Conservation (phyloP, 2,797 vertebrate species). For the Coreius guichenoti region DNA sequence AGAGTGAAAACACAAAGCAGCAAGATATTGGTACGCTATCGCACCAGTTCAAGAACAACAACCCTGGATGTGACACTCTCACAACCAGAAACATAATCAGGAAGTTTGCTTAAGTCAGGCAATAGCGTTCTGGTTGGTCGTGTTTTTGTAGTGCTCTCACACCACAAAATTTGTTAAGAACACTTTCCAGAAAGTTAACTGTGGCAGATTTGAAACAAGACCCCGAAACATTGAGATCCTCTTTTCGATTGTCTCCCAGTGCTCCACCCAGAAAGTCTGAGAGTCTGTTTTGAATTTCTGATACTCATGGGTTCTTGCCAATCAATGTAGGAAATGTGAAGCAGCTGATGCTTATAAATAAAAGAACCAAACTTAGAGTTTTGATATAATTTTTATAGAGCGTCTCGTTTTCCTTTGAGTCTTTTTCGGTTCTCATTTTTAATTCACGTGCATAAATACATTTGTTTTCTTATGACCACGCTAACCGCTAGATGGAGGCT, state of each 20-base stretch:
- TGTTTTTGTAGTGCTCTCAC: constrained; percentile 54
- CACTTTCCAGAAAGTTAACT: constrained; percentile 59
- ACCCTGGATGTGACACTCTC: constrained; percentile 22
- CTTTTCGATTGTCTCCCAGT: constrained; percentile 59
- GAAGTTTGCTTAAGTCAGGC: constrained; percentile 55
- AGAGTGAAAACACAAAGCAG: neutral
- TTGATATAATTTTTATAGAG: constrained; percentile 71
- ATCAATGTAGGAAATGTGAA: constrained; percentile 67
- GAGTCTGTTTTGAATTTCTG: constrained; percentile 80
- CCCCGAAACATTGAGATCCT: constrained; percentile 51
- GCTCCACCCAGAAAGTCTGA: constrained; percentile 50
- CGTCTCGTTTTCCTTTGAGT: constrained; percentile 42
- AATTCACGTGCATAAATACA: constrained; percentile 57
- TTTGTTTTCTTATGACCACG: constrained; percentile 49
- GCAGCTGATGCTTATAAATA: constrained; percentile 78
- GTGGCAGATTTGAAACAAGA: constrained; percentile 63
- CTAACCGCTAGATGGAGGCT: constrained; percentile 36
- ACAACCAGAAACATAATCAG: constrained; percentile 42
- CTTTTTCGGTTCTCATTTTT: constrained; percentile 57
- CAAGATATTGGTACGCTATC: neutral
- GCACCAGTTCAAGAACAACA: neutral
- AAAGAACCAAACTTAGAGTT: constrained; percentile 69
- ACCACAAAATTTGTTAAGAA: constrained; percentile 63
- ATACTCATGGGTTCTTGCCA: constrained; percentile 64
- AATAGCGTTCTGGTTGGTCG: constrained; percentile 52